Conservation (phyloP, 2,113 vertebrate species). For the Solenodon paradoxus region DNA sequence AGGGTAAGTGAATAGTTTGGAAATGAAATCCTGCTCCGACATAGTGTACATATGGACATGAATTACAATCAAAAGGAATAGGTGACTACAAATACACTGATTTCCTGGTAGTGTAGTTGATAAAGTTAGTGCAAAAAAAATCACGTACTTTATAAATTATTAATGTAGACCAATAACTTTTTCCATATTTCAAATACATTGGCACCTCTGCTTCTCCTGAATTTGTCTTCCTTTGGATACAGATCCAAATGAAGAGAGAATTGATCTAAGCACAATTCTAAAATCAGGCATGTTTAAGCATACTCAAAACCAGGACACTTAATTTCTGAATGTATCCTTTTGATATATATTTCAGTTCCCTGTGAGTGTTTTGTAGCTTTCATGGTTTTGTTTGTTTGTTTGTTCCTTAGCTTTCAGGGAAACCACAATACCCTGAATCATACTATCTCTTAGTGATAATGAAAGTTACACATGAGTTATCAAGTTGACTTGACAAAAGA, state of each 20-base stretch:
- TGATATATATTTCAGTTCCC: not conserved
- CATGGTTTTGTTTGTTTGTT: constrained; percentile 23
- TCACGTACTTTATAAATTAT: not conserved
- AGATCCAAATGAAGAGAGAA: not conserved
- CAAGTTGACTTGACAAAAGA: not conserved
- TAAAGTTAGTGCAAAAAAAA: not conserved
- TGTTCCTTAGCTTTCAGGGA: constrained; percentile 3
- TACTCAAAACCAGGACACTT: not conserved
- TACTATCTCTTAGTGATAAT: not conserved
- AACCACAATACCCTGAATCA: not conserved
- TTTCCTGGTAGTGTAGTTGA: not conserved
- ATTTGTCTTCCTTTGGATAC: not conserved
- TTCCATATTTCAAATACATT: not conserved
- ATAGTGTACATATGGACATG: not conserved
- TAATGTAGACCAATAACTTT: not conserved
- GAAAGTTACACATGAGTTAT: not conserved
- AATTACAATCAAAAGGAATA: not conserved
- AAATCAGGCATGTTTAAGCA: not conserved
- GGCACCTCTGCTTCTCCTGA: not conserved
- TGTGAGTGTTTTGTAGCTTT: not conserved
- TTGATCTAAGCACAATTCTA: not conserved
- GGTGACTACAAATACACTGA: not conserved
- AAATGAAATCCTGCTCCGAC: not conserved
- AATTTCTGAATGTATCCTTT: not conserved
- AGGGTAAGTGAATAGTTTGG: not conserved